A percentile compares a stretch with the other conserved stretches of the same genome.
phyloP scores from a whole-genome alignment of 2,888 invertebrate genomes.

The Vannuccia rotundouncinata region DNA sequence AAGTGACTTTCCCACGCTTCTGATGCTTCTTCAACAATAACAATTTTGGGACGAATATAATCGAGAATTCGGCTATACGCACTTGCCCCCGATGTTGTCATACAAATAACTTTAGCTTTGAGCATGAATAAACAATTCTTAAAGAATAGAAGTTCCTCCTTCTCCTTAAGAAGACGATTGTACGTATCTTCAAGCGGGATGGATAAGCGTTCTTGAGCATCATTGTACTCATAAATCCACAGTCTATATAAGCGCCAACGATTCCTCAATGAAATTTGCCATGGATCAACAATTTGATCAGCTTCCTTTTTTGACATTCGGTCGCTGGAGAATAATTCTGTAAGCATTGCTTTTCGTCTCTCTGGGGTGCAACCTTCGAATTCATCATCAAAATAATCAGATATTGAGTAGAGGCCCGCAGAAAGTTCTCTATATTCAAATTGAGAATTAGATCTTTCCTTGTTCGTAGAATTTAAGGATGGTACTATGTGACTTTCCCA shows the following conservation, averaged over 20 bases:
- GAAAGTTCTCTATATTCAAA: neutral
- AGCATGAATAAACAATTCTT: slow-evolving; percentile 45
- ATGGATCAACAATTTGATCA: neutral
- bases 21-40: slow-evolving; percentile 75
- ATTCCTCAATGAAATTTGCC: slow-evolving; percentile 45
- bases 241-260: slow-evolving; percentile 58
- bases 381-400: neutral
- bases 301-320: neutral
- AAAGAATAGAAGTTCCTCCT: slow-evolving; percentile 42
- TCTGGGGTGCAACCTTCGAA: neutral
- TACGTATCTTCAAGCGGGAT: slow-evolving; percentile 41
- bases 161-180: slow-evolving; percentile 38
- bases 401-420: neutral
- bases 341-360: neutral
- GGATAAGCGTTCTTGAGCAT: no score
- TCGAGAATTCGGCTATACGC: slow-evolving; percentile 46
- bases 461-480: slow-evolving; percentile 62
- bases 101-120: slow-evolving; percentile 46
- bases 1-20: slow-evolving; percentile 78
- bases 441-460: no score
- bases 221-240: slow-evolving; percentile 47
- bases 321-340: neutral
- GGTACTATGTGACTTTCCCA: slow-evolving; percentile 76
- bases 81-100: slow-evolving; percentile 54
- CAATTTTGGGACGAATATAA: slow-evolving; percentile 51